phyloP scores from a whole-genome alignment of 2,888 invertebrate genomes.

The Linnaemya vulpina region DNA sequence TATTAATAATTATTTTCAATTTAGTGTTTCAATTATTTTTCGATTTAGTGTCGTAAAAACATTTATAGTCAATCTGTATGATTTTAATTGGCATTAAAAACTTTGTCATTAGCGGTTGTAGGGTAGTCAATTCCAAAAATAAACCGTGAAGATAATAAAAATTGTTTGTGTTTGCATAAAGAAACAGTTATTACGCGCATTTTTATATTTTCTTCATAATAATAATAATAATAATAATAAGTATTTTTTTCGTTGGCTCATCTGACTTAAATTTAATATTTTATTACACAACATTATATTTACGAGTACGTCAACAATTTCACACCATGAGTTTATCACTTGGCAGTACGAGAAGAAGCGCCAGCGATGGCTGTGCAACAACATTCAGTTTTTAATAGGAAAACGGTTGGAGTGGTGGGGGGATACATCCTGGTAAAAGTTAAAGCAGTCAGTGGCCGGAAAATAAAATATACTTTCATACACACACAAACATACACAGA shows the following conservation, averaged over 20 bases:
- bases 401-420: background rate
- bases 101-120: background rate
- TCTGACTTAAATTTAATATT: slow-evolving; percentile 70
- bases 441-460: slow-evolving; percentile 61
- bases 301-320: slow-evolving; percentile 72
- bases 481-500: background rate
- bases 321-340: slow-evolving; percentile 65
- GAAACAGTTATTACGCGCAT: slow-evolving; percentile 62
- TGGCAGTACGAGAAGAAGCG: slow-evolving; percentile 10
- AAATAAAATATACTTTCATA: slow-evolving; percentile 41
- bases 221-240: background rate
- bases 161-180: slow-evolving; percentile 67
- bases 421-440: background rate
- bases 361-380: background rate
- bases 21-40: no score
- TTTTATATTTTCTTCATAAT: slow-evolving; percentile 14
- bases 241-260: slow-evolving; percentile 39
- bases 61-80: background rate
- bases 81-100: background rate
- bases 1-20: no score
- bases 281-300: slow-evolving; percentile 70
- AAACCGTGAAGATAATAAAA: slow-evolving; percentile 33
- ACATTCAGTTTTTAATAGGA: slow-evolving; percentile 1
- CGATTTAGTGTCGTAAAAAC: background rate
- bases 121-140: background rate